These are phyloP conservation scores for Diachasma alloeum DNA, from an alignment of 1,140 invertebrate genomes.

Conservation along the genomic window DNA sequence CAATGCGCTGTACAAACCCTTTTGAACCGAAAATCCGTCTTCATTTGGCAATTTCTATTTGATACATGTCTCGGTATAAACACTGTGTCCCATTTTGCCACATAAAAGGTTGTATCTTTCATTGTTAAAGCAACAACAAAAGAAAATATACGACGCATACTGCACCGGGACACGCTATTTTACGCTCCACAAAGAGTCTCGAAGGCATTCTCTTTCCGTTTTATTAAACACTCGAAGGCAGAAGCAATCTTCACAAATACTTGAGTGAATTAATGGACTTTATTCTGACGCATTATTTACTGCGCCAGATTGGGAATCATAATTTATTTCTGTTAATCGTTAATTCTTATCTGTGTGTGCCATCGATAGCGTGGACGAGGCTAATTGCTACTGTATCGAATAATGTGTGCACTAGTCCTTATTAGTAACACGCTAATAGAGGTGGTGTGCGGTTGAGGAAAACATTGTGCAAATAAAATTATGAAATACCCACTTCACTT, in stretches of 20 bases:
- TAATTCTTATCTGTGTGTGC: background rate
- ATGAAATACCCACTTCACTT: background rate
- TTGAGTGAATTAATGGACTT: too few relatives aligned
- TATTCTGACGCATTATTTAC: background rate
- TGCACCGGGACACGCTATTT: slow-evolving; percentile 36
- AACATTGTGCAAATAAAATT: background rate
- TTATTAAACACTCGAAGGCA: background rate
- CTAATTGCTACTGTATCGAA: slow-evolving; percentile 11
- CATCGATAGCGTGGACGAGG: slow-evolving; percentile 2
- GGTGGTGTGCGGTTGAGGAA: background rate
- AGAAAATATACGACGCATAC: slow-evolving; percentile 26
- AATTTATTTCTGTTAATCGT: background rate
- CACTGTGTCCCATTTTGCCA: slow-evolving; percentile 31
- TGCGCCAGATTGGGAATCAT: background rate
- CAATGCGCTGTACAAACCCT: background rate
- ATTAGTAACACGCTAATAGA: background rate
- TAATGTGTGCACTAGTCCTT: slow-evolving; percentile 10
- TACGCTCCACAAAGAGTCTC: slow-evolving; percentile 31
- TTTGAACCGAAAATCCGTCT: background rate
- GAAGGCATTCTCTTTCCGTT: background rate
- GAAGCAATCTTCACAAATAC: too few relatives aligned
- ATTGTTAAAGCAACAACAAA: slow-evolving; percentile 35
- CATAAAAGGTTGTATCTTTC: slow-evolving; percentile 36
- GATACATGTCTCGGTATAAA: slow-evolving; percentile 6
- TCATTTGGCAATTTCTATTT: background rate